phyloP scores from a whole-genome alignment of 2,113 vertebrate species.

The Cheilinus undulatus region DNA sequence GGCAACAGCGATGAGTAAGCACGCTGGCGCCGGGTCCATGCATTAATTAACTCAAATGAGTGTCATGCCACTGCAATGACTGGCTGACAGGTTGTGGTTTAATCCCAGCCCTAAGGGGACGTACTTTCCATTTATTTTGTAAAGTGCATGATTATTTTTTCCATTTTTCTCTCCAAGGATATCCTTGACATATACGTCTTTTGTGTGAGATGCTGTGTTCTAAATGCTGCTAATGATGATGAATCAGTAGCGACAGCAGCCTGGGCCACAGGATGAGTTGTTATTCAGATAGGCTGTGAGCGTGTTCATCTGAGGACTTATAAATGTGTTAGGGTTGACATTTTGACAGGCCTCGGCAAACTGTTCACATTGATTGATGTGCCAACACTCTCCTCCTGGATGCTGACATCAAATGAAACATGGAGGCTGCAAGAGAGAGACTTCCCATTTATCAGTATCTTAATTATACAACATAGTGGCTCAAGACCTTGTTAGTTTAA shows the following conservation, averaged over 20 bases:
- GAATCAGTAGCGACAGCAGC: constrained; percentile 75
- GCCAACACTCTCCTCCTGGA: constrained; percentile 51
- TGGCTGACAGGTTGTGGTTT: constrained; percentile 49
- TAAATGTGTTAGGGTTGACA: constrained; percentile 77
- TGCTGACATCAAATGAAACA: constrained; percentile 61
- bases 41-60: constrained; percentile 74
- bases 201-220: constrained; percentile 50
- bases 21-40: constrained; percentile 39
- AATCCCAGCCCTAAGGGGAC: constrained; percentile 47
- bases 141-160: constrained; percentile 41
- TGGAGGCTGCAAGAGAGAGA: constrained; percentile 57
- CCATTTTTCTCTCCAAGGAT: constrained; percentile 19
- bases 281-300: constrained; percentile 74
- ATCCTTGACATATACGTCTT: constrained; percentile 56
- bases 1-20: constrained; percentile 56
- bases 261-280: constrained; percentile 72
- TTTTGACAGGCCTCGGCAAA: constrained; percentile 81
- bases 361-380: constrained; percentile 83
- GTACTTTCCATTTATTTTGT: constrained; percentile 47
- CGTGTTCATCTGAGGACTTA: constrained; percentile 76
- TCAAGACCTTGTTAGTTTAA: constrained; percentile 75
- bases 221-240: constrained; percentile 79
- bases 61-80: constrained; percentile 42
- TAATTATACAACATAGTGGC: constrained; percentile 73
- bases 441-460: constrained; percentile 75